These are phyloP conservation scores for Resseliella maxima DNA, from an alignment of 2,888 invertebrate genomes.

Conservation along the genomic window DNA sequence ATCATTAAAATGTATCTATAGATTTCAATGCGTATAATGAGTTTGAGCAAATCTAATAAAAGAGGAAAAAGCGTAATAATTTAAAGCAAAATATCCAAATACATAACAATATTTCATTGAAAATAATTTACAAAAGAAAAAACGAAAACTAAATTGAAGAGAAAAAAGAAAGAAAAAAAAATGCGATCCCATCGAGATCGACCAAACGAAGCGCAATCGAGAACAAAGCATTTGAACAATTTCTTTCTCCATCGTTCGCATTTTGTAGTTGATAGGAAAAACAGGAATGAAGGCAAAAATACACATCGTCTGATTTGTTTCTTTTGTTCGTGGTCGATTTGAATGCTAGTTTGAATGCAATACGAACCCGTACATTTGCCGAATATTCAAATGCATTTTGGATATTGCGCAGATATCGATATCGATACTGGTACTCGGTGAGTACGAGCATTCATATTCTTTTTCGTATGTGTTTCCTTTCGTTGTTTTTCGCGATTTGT, in stretches of 20 bases:
- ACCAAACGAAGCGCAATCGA: not conserved
- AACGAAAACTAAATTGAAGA: not conserved
- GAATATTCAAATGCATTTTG: not conserved
- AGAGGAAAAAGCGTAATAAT: not conserved
- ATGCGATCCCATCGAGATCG: not conserved
- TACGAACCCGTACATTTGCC: not conserved
- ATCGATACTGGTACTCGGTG: slow-evolving; percentile 6
- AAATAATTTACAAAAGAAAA: not conserved
- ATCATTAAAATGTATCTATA: not conserved
- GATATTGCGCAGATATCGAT: not conserved
- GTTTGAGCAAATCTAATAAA: not conserved
- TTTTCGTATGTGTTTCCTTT: not conserved
- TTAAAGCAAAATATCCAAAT: not conserved
- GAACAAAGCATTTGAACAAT: not conserved
- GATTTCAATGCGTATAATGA: not conserved
- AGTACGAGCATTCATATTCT: not conserved
- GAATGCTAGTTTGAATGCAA: too few relatives aligned
- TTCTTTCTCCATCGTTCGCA: not conserved
- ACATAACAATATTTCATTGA: slow-evolving; percentile 23
- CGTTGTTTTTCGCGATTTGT: too few relatives aligned
- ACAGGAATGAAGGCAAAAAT: not conserved
- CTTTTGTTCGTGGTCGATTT: not conserved
- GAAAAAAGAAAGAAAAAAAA: not conserved
- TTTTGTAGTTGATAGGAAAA: not conserved
- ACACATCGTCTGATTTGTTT: not conserved